Percentiles rank a stretch among this genome's conserved stretches.
Conservation (phyloP, 2,113 vertebrate genomes). For the Myrmecobius fasciatus region DNA sequence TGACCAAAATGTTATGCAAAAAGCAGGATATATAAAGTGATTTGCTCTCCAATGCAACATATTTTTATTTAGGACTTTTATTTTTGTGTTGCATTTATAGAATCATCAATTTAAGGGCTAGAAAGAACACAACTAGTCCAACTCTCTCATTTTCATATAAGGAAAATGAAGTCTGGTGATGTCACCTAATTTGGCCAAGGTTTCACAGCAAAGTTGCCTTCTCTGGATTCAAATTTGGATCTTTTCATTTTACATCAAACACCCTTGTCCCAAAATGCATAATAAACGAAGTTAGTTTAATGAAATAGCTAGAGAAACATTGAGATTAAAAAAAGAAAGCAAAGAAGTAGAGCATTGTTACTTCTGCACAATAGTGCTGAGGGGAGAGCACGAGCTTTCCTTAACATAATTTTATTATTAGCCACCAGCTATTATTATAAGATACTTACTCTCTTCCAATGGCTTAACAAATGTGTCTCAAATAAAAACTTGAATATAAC, state of each 20-base stretch:
- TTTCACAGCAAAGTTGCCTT: not conserved
- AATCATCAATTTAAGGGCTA: not conserved
- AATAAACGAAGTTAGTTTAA: not conserved
- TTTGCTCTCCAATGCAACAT: not conserved
- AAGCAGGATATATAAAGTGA: not conserved
- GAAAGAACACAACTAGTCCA: not conserved
- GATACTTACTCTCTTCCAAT: conserved; percentile 45
- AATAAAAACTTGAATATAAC: conserved; percentile 39
- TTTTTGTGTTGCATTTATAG: not conserved
- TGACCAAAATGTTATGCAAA: not conserved
- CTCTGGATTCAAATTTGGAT: not conserved
- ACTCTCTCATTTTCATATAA: not conserved
- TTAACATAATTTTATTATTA: conserved; percentile 33
- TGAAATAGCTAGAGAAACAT: not conserved
- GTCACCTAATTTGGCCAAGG: not conserved
- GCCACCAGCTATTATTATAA: conserved; percentile 45
- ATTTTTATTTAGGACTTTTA: not conserved
- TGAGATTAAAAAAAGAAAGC: not conserved
- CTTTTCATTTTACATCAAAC: not conserved
- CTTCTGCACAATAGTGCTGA: not conserved
- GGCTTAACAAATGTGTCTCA: conserved; percentile 35
- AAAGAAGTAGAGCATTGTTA: not conserved
- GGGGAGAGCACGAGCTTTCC: not conserved
- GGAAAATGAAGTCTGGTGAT: not conserved
- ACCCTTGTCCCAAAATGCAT: not conserved